Base-by-base conservation (phyloP, 2,888 invertebrate genomes). In the Opisthograptis luteolata region DNA sequence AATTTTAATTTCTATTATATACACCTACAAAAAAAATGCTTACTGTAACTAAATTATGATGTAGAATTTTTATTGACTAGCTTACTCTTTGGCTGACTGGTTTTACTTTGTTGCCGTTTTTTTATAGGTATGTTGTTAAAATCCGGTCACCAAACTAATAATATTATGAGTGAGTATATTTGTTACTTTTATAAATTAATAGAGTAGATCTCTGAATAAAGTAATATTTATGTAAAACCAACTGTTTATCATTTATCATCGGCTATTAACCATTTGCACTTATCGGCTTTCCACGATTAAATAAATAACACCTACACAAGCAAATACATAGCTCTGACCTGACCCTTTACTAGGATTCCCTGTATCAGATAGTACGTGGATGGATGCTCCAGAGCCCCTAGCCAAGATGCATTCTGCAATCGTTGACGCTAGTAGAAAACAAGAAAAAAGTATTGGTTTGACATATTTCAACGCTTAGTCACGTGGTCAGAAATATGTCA, bases 201-300 rank as follows among this genome's bases (percentile, higher is more conserved):
- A 62, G 78, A 76, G 77, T 79, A 54, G 73, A 81, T 61, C 74
- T 79, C 77, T 73, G 58, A 81, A 79, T 82, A 81, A 81, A 75
- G 43, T 64, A 58, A 69, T 80, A 75, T 77, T 79, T 76, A 74
- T 76, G 35, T 25, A 31, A 30, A 15, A 24, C 4, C 14, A 9
- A 10, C 10, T 25, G 25, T 25, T 25, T 22, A 5, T 17, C 17
- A 20, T 34, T 22, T 20, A n/a, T n/a, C n/a, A n/a, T n/a, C n/a
- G n/a, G n/a, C n/a, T n/a, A n/a, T n/a, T n/a, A n/a, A n/a, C n/a
- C n/a, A n/a, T n/a, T n/a, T n/a, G n/a, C n/a, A n/a, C n/a, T n/a
- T n/a, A n/a, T n/a, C n/a, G n/a, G n/a, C n/a, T n/a, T n/a, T n/a
- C n/a, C n/a, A n/a, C n/a, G n/a, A n/a, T n/a, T n/a, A n/a, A n/a